Evolutionary conservation across 64 coral and sea anemone species (phyloP).

Genomic region (Platygyra sinensis): DNA sequence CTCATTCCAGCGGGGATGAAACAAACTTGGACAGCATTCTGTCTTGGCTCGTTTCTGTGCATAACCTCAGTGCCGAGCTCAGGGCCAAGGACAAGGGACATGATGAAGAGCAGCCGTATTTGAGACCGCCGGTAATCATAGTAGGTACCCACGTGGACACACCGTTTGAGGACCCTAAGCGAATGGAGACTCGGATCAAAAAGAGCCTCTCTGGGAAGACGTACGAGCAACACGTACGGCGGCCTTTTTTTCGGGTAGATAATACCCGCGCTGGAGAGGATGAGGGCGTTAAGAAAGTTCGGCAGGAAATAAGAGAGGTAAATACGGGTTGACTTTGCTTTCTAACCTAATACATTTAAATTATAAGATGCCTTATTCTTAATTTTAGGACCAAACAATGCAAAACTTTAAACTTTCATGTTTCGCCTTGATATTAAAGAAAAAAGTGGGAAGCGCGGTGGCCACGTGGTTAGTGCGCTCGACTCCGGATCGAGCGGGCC

Average conservation of each 20-base stretch:
- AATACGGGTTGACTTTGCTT: not conserved
- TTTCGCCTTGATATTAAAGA: too few species aligned
- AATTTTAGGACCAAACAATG: too few species aligned
- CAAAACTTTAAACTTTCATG: too few species aligned
- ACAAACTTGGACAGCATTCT: conserved; percentile 80
- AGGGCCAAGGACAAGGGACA: conserved; percentile 15
- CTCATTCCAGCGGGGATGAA: conserved; percentile 53
- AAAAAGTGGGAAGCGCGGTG: too few species aligned
- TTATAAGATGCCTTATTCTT: too few species aligned
- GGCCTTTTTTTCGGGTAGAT: conserved; percentile 66
- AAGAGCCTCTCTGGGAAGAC: conserved; percentile 65
- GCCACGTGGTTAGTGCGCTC: too few species aligned
- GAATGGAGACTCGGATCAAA: conserved; percentile 62
- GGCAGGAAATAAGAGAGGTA: conserved; percentile 59
- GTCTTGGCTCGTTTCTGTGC: conserved; percentile 64
- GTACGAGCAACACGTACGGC: conserved; percentile 66
- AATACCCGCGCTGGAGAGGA: conserved; percentile 67
- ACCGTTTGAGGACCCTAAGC: conserved; percentile 53
- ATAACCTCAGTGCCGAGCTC: conserved; percentile 8
- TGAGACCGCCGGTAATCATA: conserved; percentile 75
- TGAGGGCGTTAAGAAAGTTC: conserved; percentile 51
- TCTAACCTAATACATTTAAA: too few species aligned
- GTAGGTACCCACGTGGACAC: conserved; percentile 70
- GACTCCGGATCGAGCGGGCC: too few species aligned
- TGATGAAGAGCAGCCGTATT: conserved; percentile 40